Evolutionary conservation across 2,113 vertebrate species (phyloP).

Genomic region (Carlito syrichta): DNA sequence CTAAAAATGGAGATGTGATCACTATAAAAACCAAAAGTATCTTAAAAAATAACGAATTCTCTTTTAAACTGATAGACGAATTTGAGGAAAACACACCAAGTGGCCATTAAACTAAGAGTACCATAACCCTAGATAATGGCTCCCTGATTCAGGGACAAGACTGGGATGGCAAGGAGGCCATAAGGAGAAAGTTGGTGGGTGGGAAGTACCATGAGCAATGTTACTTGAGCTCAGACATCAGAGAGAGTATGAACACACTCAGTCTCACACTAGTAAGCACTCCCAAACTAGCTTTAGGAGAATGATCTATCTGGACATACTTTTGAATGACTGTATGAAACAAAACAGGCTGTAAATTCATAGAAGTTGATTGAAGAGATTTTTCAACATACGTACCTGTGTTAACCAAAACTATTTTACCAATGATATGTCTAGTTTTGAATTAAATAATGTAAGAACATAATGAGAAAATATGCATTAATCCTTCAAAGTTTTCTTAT

Average conservation of each 20-base stretch:
- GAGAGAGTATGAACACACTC: neutral
- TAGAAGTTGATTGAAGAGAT: neutral
- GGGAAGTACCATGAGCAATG: constrained; percentile 5
- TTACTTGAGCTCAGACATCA: neutral
- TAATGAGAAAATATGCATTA: neutral
- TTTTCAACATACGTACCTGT: neutral
- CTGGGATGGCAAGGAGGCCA: constrained; percentile 82
- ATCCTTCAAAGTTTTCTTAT: neutral
- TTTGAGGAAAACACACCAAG: constrained; percentile 83
- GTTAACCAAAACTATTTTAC: neutral
- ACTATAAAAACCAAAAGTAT: constrained; percentile 83
- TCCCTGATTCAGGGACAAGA: constrained; percentile 81
- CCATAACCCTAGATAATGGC: constrained; percentile 75
- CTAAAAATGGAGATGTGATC: constrained; percentile 75
- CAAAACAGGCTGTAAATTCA: neutral
- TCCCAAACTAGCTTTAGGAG: neutral
- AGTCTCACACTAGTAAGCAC: neutral
- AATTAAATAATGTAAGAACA: neutral
- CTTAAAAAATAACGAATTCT: constrained; percentile 83
- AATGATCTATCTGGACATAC: neutral
- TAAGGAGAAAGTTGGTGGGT: constrained; percentile 77
- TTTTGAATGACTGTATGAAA: neutral
- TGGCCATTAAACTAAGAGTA: constrained; percentile 82
- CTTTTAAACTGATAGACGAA: constrained; percentile 83
- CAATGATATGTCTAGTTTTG: neutral